phyloP scores from a whole-genome alignment of 1,140 invertebrate species.

The Ridgeia piscesae region DNA sequence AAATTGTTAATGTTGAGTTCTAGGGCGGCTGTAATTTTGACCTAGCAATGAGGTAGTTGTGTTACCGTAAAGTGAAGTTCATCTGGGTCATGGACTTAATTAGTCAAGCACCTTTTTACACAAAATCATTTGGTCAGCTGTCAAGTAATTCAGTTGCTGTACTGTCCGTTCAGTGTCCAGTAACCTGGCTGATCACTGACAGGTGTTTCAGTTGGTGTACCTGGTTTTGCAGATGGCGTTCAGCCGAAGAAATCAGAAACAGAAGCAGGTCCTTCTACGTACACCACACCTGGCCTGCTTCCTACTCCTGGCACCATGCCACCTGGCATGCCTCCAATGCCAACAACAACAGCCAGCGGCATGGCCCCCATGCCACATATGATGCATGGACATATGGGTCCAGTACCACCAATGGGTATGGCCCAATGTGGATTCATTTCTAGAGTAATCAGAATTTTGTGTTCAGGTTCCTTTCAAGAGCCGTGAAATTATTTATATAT shows the following conservation, averaged over 20 bases:
- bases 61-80: too few species aligned
- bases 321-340: constrained; percentile 35
- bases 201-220: neutral
- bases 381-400: constrained; percentile 59
- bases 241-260: neutral
- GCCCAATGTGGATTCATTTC: constrained; percentile 58
- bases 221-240: neutral
- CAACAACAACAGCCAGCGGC: constrained; percentile 1
- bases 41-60: too few species aligned
- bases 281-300: constrained; percentile 28
- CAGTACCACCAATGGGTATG: constrained; percentile 47
- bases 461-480: neutral
- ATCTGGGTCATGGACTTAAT: too few species aligned
- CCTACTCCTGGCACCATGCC: constrained; percentile 10
- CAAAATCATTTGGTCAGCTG: neutral
- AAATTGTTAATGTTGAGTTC: too few species aligned
- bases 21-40: too few species aligned
- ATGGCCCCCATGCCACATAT: constrained; percentile 49
- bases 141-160: constrained; percentile 3
- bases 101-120: too few species aligned
- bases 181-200: neutral
- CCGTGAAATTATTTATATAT: too few species aligned
- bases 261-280: neutral
- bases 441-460: neutral
- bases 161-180: neutral